A percentile compares a stretch with the other conserved stretches of the same genome.
These are phyloP conservation scores for Sinotaia quadrata DNA, from an alignment of 2,888 invertebrate genomes.

Conservation along the genomic window DNA sequence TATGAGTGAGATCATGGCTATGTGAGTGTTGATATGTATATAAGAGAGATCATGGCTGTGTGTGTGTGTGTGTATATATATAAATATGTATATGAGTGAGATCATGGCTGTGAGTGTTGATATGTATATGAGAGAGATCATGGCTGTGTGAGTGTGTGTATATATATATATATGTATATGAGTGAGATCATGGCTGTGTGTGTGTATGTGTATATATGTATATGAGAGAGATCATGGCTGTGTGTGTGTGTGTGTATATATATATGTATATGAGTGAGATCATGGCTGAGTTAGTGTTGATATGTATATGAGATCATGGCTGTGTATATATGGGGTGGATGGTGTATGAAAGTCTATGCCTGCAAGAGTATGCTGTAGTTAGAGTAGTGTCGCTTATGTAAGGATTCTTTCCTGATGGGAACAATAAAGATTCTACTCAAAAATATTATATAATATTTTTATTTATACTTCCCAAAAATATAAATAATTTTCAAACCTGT, in stretches of 20 bases:
- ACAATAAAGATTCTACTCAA: too few species aligned
- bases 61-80: background rate
- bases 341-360: background rate
- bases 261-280: background rate
- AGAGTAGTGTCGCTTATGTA: too few species aligned
- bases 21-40: background rate
- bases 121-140: background rate
- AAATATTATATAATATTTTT: too few species aligned
- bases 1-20: background rate
- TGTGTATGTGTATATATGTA: background rate
- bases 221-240: background rate
- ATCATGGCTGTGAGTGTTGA: background rate
- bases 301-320: background rate
- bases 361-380: background rate
- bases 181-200: background rate
- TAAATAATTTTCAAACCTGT: too few species aligned
- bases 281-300: background rate
- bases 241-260: slow-evolving; percentile 2
- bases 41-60: background rate
- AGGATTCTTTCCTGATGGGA: too few species aligned
- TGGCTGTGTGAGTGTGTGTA: background rate
- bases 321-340: background rate
- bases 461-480: too few species aligned
- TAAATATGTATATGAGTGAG: background rate
- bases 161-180: background rate